Evolutionary conservation across 2,888 invertebrate species (phyloP), one percentile per base, ranked within the genome.

Genomic region (Malacosoma neustria): DNA sequence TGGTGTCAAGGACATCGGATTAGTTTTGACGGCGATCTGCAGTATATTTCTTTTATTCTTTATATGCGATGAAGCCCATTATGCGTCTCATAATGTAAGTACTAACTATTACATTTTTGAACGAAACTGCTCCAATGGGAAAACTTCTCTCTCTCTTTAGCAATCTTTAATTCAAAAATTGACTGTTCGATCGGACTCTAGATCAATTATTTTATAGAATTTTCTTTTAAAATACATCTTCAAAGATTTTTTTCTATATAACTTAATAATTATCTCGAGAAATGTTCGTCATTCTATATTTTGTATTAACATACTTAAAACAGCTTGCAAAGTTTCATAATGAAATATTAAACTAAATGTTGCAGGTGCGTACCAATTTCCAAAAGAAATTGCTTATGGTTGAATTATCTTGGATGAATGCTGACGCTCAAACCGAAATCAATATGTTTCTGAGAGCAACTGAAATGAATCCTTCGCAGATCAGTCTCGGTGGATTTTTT

Each of bases 361-460:
- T 32, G 6, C 49, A 89, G 90, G 89, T 90, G 1, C 85, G 90
- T 35, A 91, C 90, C 0, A 89, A 91, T 63, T 92, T 92, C 50
- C 92, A 92, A 66, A 92, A 92, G 74, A 92, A 92, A 52, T 70
- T 92, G 7, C 65, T 92, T 1, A 88, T 92, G 81, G 91, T 92
- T 1, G 92, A 92, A 54, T 58, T 92, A 3, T 90, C 91, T 1
- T 92, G 92, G 92, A 91, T 92, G 91, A 92, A 91, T 54, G 88
- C 91, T 1, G 92, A 92, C 54, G 91, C 92, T 0, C 92, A 92
- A 61, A 91, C 91, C 5, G 92, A 92, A 66, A 90, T 92, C 14
- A 91, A 91, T 62, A 92, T 92, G 92, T 92, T 92, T 57, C 65
- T 92, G 36, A 77, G 92, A 32, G 92, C 92, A 14, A 92, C 92